Evolutionary conservation across 2,888 invertebrate genomes (phyloP).

Genomic region (Polietes domitor): DNA sequence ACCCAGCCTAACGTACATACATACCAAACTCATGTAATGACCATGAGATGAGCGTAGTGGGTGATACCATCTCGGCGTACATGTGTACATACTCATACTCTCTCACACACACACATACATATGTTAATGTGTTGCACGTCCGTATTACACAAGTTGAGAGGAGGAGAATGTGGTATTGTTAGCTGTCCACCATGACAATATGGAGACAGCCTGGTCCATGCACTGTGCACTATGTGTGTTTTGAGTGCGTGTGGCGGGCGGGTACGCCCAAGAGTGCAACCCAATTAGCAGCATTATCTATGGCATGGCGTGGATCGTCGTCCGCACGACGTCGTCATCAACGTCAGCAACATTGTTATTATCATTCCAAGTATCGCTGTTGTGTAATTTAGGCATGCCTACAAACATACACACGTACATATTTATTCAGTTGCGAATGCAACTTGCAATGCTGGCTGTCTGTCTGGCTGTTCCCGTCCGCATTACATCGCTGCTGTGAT

Average conservation of each 20-base stretch:
- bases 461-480: slow-evolving; percentile 53
- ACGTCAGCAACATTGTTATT: slow-evolving; percentile 30
- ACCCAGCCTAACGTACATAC: background rate
- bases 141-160: background rate
- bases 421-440: slow-evolving; percentile 32
- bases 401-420: too few species aligned
- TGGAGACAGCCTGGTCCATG: slow-evolving; percentile 1
- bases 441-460: slow-evolving; percentile 30
- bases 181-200: slow-evolving; percentile 11
- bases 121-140: background rate
- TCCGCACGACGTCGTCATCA: slow-evolving; percentile 33
- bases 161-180: background rate
- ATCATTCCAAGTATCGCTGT: slow-evolving; percentile 29
- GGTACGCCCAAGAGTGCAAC: slow-evolving; percentile 24
- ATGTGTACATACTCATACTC: background rate
- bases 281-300: slow-evolving; percentile 53
- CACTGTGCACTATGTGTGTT: background rate
- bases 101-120: background rate
- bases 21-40: background rate
- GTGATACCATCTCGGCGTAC: background rate
- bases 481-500: slow-evolving; percentile 50
- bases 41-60: slow-evolving; percentile 7
- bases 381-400: background rate
- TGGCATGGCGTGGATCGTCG: slow-evolving; percentile 2
- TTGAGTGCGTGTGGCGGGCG: background rate